Conservation (phyloP, 2,113 vertebrate species). For the Myrmophylax atrothorax region DNA sequence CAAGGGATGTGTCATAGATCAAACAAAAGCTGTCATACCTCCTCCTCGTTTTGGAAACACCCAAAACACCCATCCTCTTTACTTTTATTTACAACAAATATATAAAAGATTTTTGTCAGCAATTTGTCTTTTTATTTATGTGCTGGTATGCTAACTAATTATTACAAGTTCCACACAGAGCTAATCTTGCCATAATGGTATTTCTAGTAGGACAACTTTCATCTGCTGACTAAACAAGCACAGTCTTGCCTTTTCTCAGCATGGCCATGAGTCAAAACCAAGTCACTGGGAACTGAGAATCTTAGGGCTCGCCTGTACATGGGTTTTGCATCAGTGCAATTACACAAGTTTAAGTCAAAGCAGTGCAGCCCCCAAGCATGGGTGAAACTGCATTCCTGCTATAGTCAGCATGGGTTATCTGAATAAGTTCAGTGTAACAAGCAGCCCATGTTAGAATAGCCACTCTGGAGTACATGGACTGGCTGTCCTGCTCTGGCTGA, state of each 20-base stretch:
- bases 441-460: background rate
- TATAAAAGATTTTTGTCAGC: conserved; percentile 6
- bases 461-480: background rate
- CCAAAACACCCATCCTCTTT: background rate
- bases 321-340: background rate
- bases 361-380: background rate
- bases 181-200: conserved; percentile 35
- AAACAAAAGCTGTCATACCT: background rate
- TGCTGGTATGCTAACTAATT: conserved; percentile 35
- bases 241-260: conserved; percentile 23
- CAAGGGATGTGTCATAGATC: conserved; percentile 16
- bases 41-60: background rate
- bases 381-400: background rate
- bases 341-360: background rate
- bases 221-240: conserved; percentile 42
- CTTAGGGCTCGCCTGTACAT: background rate
- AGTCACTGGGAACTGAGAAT: background rate
- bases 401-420: background rate
- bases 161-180: background rate
- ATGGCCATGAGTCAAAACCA: background rate
- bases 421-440: background rate
- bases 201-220: conserved; percentile 59
- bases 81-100: background rate
- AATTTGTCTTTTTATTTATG: conserved; percentile 43
- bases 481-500: background rate